Base-by-base conservation (phyloP, 2,113 vertebrate genomes). In the Machaerirhynchus nigripectus region DNA sequence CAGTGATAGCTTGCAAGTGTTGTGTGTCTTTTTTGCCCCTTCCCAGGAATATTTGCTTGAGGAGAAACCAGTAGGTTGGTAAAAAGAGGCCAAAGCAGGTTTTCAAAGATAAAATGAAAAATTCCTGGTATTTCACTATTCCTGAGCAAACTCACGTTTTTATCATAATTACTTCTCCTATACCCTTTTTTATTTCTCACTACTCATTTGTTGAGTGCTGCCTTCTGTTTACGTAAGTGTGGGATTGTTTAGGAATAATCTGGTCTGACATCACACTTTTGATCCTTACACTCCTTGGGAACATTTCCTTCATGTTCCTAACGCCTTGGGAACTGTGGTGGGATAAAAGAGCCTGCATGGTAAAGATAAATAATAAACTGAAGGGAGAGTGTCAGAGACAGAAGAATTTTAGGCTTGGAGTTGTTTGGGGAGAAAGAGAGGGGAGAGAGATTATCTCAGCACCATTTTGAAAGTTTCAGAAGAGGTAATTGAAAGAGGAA, bases 211-310 rank as follows among this genome's bases (percentile, higher is more conserved):
- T 44, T 52, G 67, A 88, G 35, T 71, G 44, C 39, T 80, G 39
- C 15, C 42, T 90, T 70, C 60, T 91, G 71, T 93, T 96, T 90
- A 92, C 64, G 1, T 88, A 87, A 94, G 39, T 50, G 30, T 76
- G 59, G 44, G 76, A 64, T 92, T 92, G 49, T 93, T 95, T 87
- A 89, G 64, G 30, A 90, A 81, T 89, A 63, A 65, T 49, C n/a
- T 15, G 3, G 2, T 44, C 55, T 90, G 39, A 56, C 40, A 23
- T 77, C 52, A 63, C 52, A 40, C 17, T 77, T 74, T 35, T 84
- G 65, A 59, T 77, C 27, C 16, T 84, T 71, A 64, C n/a, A n/a
- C 22, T 78, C 15, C 11, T 64, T 89, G 27, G 50, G 53, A 95
- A 63, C 3, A 4, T 95, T 88, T 92, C n/a, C 47, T 92, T 92